Conservation (phyloP, 2,888 invertebrate genomes). For the Ochropleura plecta region DNA sequence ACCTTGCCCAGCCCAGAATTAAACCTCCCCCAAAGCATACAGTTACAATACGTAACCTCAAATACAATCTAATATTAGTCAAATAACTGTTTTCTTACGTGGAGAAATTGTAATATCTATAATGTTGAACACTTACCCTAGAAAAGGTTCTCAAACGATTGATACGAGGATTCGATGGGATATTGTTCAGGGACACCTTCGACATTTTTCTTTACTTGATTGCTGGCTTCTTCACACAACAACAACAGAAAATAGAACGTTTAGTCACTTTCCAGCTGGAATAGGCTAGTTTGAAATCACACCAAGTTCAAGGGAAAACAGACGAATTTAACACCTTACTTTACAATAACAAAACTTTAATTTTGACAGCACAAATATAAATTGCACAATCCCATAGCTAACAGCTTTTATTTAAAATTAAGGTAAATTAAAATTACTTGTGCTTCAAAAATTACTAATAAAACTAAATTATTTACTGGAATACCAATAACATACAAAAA, state of each 20-base stretch:
- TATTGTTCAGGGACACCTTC: constrained; percentile 87
- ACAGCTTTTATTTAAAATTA: constrained; percentile 48
- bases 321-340: constrained; percentile 72
- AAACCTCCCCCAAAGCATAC: constrained; percentile 18
- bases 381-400: constrained; percentile 78
- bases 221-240: constrained; percentile 69
- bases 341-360: constrained; percentile 79
- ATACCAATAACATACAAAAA: constrained; percentile 33
- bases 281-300: constrained; percentile 74
- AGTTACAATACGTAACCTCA: constrained; percentile 71
- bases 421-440: constrained; percentile 28
- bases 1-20: constrained; percentile 34
- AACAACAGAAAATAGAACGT: constrained; percentile 76
- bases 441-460: constrained; percentile 31
- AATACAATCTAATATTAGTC: constrained; percentile 70
- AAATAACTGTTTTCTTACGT: constrained; percentile 60
- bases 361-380: constrained; percentile 76
- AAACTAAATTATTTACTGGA: constrained; percentile 43
- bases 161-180: constrained; percentile 87
- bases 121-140: constrained; percentile 81
- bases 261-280: constrained; percentile 76
- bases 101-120: constrained; percentile 45
- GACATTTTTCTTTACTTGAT: constrained; percentile 84
- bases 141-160: constrained; percentile 87
- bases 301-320: constrained; percentile 78